Evolutionary conservation across 2,888 invertebrate genomes (phyloP).

Genomic region (Tethea ocularis): DNA sequence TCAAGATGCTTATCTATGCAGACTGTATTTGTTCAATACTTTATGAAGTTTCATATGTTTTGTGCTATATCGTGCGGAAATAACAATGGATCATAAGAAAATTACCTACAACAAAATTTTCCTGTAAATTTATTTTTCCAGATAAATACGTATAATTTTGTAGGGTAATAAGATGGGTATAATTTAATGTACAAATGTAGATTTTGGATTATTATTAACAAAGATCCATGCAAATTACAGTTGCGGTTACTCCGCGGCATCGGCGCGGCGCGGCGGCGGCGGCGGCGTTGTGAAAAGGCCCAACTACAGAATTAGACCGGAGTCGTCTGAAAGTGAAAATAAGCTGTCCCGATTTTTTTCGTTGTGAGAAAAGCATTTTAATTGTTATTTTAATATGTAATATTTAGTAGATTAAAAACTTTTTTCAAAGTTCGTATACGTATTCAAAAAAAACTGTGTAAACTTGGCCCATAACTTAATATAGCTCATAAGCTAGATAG

Average conservation of each 20-base stretch:
- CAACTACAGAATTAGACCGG: constrained; percentile 15
- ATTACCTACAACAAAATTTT: background rate
- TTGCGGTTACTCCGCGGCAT: background rate
- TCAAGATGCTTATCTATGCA: constrained; percentile 25
- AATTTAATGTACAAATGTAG: no score
- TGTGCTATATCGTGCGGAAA: constrained; percentile 19
- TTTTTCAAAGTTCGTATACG: no score
- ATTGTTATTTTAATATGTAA: background rate
- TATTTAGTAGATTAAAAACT: background rate
- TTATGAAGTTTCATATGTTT: constrained; percentile 24
- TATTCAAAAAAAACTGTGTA: no score
- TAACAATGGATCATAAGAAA: constrained; percentile 3
- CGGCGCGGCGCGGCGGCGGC: background rate
- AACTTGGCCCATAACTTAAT: background rate
- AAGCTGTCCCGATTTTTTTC: background rate
- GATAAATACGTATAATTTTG: background rate
- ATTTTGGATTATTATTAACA: background rate
- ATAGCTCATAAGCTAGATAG: background rate
- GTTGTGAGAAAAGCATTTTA: background rate
- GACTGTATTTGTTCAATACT: constrained; percentile 22
- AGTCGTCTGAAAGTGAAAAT: constrained; percentile 23
- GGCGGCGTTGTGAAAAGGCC: background rate
- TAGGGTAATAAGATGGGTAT: no score
- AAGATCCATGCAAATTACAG: background rate
- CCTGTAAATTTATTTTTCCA: background rate